Evolutionary conservation across 2,113 vertebrate genomes (phyloP).

Genomic region (Notarius lentiginosus): DNA sequence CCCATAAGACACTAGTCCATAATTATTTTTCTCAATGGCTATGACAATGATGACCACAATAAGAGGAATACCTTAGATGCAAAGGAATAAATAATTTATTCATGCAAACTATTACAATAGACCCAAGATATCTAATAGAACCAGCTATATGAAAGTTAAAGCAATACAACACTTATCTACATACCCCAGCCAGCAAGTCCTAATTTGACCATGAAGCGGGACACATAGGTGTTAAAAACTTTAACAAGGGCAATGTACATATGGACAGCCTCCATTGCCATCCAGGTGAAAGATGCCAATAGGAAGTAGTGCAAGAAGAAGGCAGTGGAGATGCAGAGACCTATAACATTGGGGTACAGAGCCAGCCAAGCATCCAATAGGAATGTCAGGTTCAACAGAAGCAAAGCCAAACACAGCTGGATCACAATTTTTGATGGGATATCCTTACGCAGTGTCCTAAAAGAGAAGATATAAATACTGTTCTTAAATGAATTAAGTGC

Average conservation of each 20-base stretch:
- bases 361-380: conserved; percentile 91
- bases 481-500: neutral
- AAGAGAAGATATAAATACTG: conserved; percentile 32
- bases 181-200: conserved; percentile 89
- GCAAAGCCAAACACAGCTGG: conserved; percentile 86
- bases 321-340: conserved; percentile 89
- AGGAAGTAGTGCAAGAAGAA: conserved; percentile 96
- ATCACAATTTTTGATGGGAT: conserved; percentile 95
- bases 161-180: neutral
- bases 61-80: conserved; percentile 79
- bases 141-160: neutral
- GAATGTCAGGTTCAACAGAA: conserved; percentile 88
- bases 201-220: conserved; percentile 90
- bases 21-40: conserved; percentile 78
- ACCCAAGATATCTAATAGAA: neutral
- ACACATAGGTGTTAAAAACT: conserved; percentile 90
- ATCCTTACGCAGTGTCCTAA: conserved; percentile 91
- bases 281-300: conserved; percentile 93
- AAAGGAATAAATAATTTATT: conserved; percentile 23
- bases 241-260: conserved; percentile 97
- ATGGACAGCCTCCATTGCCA: conserved; percentile 97
- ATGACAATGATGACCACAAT: conserved; percentile 84
- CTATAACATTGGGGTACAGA: conserved; percentile 71
- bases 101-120: neutral
- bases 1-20: conserved; percentile 82